phyloP scores from a whole-genome alignment of 2,888 invertebrate genomes.

The Aspidiotus rigidus region DNA sequence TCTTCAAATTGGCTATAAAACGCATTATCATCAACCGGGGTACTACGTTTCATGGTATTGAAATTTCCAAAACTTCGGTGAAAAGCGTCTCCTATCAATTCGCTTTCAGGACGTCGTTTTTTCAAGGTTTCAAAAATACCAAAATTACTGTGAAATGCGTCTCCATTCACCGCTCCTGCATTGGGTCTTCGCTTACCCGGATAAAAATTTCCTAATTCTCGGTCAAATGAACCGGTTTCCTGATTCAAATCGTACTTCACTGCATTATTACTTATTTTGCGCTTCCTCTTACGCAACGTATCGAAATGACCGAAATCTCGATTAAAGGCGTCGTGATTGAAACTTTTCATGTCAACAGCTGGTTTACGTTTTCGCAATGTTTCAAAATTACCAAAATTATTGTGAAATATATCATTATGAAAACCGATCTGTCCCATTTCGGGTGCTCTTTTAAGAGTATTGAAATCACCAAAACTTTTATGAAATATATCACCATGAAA shows the following conservation, averaged over 20 bases:
- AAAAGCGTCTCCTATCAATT: conserved; percentile 42
- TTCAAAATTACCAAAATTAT: conserved; percentile 42
- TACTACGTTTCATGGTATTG: conserved; percentile 38
- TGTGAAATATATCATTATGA: conserved; percentile 42
- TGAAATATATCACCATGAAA: conserved; percentile 32
- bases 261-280: background rate
- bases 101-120: conserved; percentile 31
- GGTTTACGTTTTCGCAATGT: conserved; percentile 40
- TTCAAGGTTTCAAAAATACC: conserved; percentile 42
- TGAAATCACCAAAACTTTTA: conserved; percentile 41
- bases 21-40: conserved; percentile 1
- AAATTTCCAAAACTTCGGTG: conserved; percentile 41
- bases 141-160: conserved; percentile 41
- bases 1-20: conserved; percentile 19
- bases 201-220: conserved; percentile 41
- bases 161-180: conserved; percentile 42
- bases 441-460: conserved; percentile 40
- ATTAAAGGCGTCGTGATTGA: conserved; percentile 40
- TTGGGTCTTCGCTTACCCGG: conserved; percentile 40
- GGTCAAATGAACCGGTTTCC: conserved; percentile 41
- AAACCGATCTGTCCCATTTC: conserved; percentile 38
- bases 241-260: background rate
- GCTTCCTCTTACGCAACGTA: conserved; percentile 35
- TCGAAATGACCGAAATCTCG: conserved; percentile 39
- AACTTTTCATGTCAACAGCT: conserved; percentile 35